phyloP scores from a whole-genome alignment of 2,113 vertebrate species.

The Daubentonia madagascariensis region DNA sequence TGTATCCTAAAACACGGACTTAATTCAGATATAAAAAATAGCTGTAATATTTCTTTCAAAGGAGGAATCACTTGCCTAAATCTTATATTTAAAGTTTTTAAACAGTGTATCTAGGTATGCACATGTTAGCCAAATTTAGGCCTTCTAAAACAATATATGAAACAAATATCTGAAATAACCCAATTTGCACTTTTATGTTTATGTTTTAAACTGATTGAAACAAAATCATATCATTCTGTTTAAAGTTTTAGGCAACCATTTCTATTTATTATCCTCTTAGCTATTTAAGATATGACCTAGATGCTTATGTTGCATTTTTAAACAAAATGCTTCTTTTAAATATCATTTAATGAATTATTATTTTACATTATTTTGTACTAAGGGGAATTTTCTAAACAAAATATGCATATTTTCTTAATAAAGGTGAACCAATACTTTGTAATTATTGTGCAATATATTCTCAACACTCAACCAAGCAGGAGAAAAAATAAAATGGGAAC shows the following conservation, averaged over 20 bases:
- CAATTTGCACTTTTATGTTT: background rate
- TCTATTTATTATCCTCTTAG: background rate
- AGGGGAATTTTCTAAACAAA: background rate
- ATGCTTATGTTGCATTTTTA: background rate
- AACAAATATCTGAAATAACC: background rate
- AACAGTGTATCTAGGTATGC: background rate
- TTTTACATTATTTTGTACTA: background rate
- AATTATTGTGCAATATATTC: background rate
- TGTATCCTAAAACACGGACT: background rate
- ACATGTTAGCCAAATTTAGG: background rate
- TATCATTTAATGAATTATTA: background rate
- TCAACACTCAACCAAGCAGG: background rate
- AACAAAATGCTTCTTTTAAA: background rate
- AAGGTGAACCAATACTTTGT: background rate
- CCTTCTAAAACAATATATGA: background rate
- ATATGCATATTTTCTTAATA: background rate
- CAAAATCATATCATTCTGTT: background rate
- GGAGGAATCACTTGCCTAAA: background rate
- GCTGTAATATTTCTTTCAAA: background rate
- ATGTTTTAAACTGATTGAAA: background rate
- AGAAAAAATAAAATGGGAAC: background rate
- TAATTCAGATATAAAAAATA: background rate
- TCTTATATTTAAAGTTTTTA: background rate
- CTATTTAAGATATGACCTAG: background rate
- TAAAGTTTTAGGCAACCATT: background rate